Evolutionary conservation across 1,140 invertebrate genomes (phyloP).

Genomic region (Zophobas morio): DNA sequence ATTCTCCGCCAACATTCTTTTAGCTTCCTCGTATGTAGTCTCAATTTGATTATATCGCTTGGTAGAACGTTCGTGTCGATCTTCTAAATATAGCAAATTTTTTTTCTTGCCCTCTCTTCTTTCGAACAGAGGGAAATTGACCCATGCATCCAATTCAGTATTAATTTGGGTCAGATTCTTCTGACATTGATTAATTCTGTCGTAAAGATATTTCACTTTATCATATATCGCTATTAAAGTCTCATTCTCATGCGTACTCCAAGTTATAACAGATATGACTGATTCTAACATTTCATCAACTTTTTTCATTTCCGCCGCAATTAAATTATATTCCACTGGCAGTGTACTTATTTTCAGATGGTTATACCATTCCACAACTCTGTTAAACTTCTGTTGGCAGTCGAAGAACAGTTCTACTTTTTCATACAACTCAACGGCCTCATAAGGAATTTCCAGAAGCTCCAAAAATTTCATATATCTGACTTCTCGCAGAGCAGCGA

Average conservation of each 20-base stretch:
- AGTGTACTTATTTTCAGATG: slow-evolving; percentile 77
- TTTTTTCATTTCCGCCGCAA: slow-evolving; percentile 75
- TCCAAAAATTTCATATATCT: slow-evolving; percentile 76
- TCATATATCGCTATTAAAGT: slow-evolving; percentile 25
- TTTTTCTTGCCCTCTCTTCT: slow-evolving; percentile 75
- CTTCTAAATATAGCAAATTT: slow-evolving; percentile 73
- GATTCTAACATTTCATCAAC: slow-evolving; percentile 77
- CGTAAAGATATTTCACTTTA: slow-evolving; percentile 26
- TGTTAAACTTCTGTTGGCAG: slow-evolving; percentile 68
- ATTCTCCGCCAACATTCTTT: slow-evolving; percentile 76
- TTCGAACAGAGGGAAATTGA: slow-evolving; percentile 78
- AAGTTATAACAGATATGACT: slow-evolving; percentile 76
- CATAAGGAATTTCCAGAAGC: slow-evolving; percentile 69
- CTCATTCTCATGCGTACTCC: slow-evolving; percentile 73
- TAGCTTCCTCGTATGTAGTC: slow-evolving; percentile 71
- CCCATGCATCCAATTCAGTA: slow-evolving; percentile 76
- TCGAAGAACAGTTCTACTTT: slow-evolving; percentile 71
- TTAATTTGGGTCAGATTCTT: slow-evolving; percentile 16
- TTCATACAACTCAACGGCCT: slow-evolving; percentile 72
- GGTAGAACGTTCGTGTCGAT: slow-evolving; percentile 70
- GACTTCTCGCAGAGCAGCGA: slow-evolving; percentile 74
- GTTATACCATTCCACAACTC: slow-evolving; percentile 77
- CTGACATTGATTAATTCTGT: slow-evolving; percentile 21
- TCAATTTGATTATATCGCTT: slow-evolving; percentile 74
- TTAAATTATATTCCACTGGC: slow-evolving; percentile 78